Base-by-base conservation (phyloP, 2,888 invertebrate genomes). In the Matsumyia berberina region DNA sequence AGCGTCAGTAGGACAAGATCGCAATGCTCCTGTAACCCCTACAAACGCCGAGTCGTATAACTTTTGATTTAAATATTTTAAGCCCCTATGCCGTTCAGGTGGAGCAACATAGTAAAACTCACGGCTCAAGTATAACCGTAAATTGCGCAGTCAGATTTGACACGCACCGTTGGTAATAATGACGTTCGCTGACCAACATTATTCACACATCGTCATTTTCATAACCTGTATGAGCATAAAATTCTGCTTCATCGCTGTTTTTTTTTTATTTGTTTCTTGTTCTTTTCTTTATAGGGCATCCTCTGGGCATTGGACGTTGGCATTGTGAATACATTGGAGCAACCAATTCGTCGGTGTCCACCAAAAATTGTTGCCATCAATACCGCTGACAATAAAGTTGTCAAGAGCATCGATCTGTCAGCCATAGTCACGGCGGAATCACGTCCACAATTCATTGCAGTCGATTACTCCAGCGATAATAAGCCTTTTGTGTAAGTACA, bases 261-360 rank as follows among this genome's bases (percentile, higher is more conserved):
- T 19, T 19, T 5, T 31, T 49, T 9, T n/a, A n/a, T n/a, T n/a
- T n/a, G n/a, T 17, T 37, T 44, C 29, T 49, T 33, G 24, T 66
- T 58, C 29, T 29, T 66, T 42, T 33, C 33, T 35, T 72, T 77
- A 19, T 83, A 93, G 89, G 93, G 93, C 64, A 92, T 93, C 19
- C 90, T 94, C 0, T 94, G 94, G 94, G 93, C 92, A 5, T 89
- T 94, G 86, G 94, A 94, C 88, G 93, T 92, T 39, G 94, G 94
- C 24, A 92, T 94, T 64, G 93, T 93, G 1, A 93, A 94, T 87
- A 93, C 93, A 4, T 88, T 94, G 88, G 93, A 93, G 74, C 92
- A 93, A 81, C 94, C 94, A 0, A 91, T 93, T 2, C 92, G 93
- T 29, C 92, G 93, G 49, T 94, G 94, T 87, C 91, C 93, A 15